These are phyloP conservation scores for Cheilosia vulpina DNA, from an alignment of 2,888 invertebrate genomes.

Conservation along the genomic window DNA sequence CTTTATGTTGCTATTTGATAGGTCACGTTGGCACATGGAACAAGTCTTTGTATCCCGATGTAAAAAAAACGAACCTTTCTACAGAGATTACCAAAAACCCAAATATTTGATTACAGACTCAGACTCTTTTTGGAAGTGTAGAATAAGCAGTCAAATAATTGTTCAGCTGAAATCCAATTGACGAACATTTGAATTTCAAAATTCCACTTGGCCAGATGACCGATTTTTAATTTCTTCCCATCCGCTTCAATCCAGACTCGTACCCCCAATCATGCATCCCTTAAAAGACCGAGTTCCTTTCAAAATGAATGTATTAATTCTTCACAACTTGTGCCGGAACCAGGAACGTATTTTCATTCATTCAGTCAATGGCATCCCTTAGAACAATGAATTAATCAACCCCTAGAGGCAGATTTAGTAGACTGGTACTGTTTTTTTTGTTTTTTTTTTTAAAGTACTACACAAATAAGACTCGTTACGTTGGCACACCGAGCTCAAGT, in stretches of 20 bases:
- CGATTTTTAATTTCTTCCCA: not conserved
- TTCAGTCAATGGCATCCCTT: conserved; percentile 45
- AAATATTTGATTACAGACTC: too few relatives aligned
- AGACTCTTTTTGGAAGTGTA: too few relatives aligned
- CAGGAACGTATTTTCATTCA: conserved; percentile 53
- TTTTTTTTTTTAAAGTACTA: conserved; percentile 15
- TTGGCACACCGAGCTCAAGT: conserved; percentile 49
- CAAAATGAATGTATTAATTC: conserved; percentile 39
- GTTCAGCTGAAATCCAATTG: too few relatives aligned
- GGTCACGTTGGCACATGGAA: too few relatives aligned
- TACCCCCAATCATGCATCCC: not conserved
- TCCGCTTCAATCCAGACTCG: not conserved
- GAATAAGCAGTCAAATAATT: too few relatives aligned
- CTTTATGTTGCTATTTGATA: too few relatives aligned
- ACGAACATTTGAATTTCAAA: too few relatives aligned
- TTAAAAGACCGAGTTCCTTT: conserved; percentile 22
- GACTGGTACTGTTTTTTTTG: conserved; percentile 15
- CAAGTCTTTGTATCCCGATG: too few relatives aligned
- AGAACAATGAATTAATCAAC: conserved; percentile 72
- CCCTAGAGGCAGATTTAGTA: conserved; percentile 35
- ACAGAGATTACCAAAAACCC: too few relatives aligned
- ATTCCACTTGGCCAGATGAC: too few relatives aligned
- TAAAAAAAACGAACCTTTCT: too few relatives aligned
- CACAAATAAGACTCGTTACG: conserved; percentile 64
- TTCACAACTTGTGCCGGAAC: conserved; percentile 14